phyloP scores from a whole-genome alignment of 2,888 invertebrate species.

The Drosophila subquinaria region DNA sequence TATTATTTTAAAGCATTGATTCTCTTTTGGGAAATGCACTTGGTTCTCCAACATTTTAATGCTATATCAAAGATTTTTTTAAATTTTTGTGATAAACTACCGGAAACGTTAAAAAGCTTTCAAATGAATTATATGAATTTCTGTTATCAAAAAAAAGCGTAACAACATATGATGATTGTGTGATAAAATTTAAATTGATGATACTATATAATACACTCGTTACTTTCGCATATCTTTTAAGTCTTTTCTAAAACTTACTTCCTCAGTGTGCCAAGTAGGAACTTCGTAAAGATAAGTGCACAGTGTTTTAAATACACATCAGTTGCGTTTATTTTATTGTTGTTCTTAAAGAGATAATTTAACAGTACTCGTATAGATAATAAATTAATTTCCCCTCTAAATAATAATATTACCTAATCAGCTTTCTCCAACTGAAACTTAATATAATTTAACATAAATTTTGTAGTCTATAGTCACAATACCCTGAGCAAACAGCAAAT shows the following conservation, averaged over 20 bases:
- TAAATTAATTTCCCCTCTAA: not conserved
- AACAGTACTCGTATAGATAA: not conserved
- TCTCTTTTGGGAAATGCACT: no score
- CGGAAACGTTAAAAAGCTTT: not conserved
- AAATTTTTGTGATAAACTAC: not conserved
- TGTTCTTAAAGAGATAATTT: not conserved
- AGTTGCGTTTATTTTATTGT: not conserved
- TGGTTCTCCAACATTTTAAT: no score
- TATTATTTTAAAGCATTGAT: not conserved
- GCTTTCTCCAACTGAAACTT: slow-evolving; percentile 46
- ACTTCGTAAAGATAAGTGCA: no score
- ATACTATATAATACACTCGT: not conserved
- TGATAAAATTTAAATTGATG: not conserved
- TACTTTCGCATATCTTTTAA: not conserved
- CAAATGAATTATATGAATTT: no score
- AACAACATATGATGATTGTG: not conserved
- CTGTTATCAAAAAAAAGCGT: no score
- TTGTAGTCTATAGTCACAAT: slow-evolving; percentile 9
- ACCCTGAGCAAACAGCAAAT: slow-evolving; percentile 10
- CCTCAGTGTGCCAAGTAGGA: no score
- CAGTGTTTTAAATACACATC: no score
- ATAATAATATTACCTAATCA: slow-evolving; percentile 3
- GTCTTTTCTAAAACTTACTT: no score
- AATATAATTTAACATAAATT: slow-evolving; percentile 36
- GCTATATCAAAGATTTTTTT: no score